Conservation (phyloP, 2,797 vertebrate genomes). For the Helostoma temminkii region DNA sequence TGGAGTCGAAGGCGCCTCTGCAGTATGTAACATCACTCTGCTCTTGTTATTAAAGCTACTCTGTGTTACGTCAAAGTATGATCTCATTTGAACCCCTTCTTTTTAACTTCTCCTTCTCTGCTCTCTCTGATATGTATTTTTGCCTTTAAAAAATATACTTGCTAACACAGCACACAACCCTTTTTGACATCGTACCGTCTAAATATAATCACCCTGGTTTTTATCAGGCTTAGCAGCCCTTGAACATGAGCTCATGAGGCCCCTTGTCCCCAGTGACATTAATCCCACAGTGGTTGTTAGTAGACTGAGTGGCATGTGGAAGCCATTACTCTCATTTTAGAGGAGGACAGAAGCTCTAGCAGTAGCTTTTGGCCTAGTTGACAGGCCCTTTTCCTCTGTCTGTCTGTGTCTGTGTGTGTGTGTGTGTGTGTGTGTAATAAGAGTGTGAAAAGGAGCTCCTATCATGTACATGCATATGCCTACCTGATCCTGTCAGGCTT, state of each 20-base stretch:
- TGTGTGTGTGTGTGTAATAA: conserved; percentile 1
- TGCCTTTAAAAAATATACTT: conserved; percentile 67
- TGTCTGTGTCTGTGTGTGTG: too few relatives aligned
- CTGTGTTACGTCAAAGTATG: conserved; percentile 79
- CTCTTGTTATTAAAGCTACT: conserved; percentile 72
- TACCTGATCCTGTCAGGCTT: conserved; percentile 53
- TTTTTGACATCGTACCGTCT: conserved; percentile 67
- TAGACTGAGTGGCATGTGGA: conserved; percentile 83
- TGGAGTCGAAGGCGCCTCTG: conserved; percentile 62
- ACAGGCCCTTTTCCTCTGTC: conserved; percentile 41
- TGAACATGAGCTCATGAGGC: conserved; percentile 81
- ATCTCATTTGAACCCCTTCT: conserved; percentile 76
- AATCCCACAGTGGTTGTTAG: conserved; percentile 81
- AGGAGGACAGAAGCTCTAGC: conserved; percentile 70
- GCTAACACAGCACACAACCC: conserved; percentile 62
- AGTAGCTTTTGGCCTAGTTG: conserved; percentile 66
- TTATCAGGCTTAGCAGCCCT: conserved; percentile 75
- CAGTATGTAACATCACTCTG: conserved; percentile 72
- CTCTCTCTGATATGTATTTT: conserved; percentile 48
- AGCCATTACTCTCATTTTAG: conserved; percentile 84
- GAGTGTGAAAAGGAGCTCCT: conserved; percentile 29
- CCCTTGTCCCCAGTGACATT: conserved; percentile 77
- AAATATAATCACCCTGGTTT: conserved; percentile 77
- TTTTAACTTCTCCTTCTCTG: conserved; percentile 55
- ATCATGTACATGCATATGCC: conserved; percentile 55